Conservation (phyloP, 2,113 vertebrate species). For the Brienomyrus brachyistius region DNA sequence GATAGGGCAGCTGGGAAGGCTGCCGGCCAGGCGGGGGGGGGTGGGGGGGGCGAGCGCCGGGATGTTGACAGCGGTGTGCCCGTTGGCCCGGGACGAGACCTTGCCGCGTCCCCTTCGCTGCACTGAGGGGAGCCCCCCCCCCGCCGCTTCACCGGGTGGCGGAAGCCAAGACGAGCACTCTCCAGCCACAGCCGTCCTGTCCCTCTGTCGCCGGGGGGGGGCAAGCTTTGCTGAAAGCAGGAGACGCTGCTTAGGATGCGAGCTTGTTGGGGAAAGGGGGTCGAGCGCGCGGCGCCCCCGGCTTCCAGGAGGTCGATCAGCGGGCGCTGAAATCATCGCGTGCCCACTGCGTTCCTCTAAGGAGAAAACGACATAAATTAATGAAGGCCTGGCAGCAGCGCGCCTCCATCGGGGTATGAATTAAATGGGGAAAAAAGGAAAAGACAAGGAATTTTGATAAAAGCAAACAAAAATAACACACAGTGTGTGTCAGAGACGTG, state of each 20-base stretch:
- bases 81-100: slow-evolving; percentile 78
- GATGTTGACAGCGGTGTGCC: slow-evolving; percentile 98
- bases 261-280: not conserved
- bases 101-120: slow-evolving; percentile 72
- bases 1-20: slow-evolving; percentile 99
- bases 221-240: not conserved
- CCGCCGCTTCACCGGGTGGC: not conserved
- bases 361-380: not conserved
- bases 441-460: not conserved
- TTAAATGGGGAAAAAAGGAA: not conserved
- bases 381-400: not conserved
- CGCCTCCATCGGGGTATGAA: not conserved
- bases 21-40: slow-evolving; percentile 76
- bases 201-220: slow-evolving; percentile 5
- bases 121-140: slow-evolving; percentile 45
- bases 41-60: slow-evolving; percentile 63
- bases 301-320: not conserved
- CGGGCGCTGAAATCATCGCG: not conserved
- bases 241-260: not conserved
- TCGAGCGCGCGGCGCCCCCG: not conserved
- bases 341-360: not conserved
- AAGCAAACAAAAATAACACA: not conserved
- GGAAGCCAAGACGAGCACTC: not conserved
- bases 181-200: slow-evolving; percentile 13
- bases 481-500: not conserved